phyloP scores from a whole-genome alignment of 1,140 invertebrate genomes.

The Lamellibrachia luymesi region DNA sequence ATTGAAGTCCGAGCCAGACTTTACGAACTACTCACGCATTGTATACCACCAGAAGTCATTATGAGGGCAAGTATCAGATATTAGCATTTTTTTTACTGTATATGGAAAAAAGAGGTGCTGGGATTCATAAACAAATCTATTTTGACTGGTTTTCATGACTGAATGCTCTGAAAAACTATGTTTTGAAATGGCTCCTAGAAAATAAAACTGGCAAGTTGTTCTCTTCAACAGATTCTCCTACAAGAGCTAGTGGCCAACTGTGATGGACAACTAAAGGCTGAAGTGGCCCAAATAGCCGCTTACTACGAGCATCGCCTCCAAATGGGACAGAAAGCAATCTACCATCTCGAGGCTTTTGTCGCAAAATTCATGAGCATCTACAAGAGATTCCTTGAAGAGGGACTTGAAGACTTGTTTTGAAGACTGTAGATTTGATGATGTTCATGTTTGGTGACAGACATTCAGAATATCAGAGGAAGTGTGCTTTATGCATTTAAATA shows the following conservation, averaged over 20 bases:
- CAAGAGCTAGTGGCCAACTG: conserved; percentile 84
- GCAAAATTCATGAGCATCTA: conserved; percentile 95
- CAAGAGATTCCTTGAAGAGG: conserved; percentile 60
- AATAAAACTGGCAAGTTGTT: neutral
- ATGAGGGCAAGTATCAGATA: conserved; percentile 67
- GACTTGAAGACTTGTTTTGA: conserved; percentile 22
- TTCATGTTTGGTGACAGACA: neutral
- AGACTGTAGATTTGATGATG: neutral
- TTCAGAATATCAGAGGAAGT: neutral
- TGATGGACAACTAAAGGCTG: conserved; percentile 82
- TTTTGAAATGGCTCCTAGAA: neutral
- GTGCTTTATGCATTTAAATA: neutral
- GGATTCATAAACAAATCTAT: neutral
- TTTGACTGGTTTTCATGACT: neutral
- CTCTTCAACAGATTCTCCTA: conserved; percentile 66
- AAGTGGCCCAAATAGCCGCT: conserved; percentile 81
- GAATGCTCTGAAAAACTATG: neutral
- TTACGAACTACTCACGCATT: conserved; percentile 91
- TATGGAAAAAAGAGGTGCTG: too few relatives aligned
- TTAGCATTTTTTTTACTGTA: neutral
- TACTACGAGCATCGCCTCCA: conserved; percentile 87
- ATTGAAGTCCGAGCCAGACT: conserved; percentile 81
- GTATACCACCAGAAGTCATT: conserved; percentile 90
- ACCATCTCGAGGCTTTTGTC: conserved; percentile 95
- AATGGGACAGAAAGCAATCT: conserved; percentile 89